Conservation (phyloP, 2,113 vertebrate species). For the Calypte anna region DNA sequence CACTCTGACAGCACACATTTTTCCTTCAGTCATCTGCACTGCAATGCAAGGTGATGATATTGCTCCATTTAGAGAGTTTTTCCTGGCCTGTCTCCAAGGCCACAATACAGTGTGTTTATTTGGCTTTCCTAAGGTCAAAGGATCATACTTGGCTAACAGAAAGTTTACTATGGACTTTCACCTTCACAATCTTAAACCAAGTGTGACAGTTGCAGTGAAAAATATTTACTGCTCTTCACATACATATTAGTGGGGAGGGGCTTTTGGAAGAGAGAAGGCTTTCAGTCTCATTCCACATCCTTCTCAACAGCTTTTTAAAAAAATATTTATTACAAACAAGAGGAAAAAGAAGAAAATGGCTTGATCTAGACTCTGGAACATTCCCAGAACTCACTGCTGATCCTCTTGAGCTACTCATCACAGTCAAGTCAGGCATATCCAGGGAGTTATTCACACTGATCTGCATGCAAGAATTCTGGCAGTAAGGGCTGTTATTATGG, state of each 20-base stretch:
- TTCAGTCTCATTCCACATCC: background rate
- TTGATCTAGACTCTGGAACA: background rate
- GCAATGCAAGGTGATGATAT: slow-evolving; percentile 27
- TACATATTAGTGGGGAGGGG: no score
- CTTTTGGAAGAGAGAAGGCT: background rate
- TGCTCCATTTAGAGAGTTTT: slow-evolving; percentile 45
- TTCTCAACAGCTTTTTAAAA: background rate
- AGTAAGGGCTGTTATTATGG: background rate
- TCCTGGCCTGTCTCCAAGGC: slow-evolving; percentile 45
- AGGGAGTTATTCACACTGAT: background rate
- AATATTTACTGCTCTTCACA: slow-evolving; percentile 35
- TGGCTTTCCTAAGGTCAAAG: slow-evolving; percentile 49
- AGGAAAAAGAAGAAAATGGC: background rate
- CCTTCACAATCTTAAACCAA: slow-evolving; percentile 12
- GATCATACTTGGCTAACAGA: slow-evolving; percentile 9
- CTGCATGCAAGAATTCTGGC: background rate
- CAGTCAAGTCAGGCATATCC: background rate
- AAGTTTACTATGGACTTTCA: slow-evolving; percentile 61
- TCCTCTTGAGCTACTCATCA: background rate
- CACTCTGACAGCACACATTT: background rate
- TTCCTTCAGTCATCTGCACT: background rate
- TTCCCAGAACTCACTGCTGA: background rate
- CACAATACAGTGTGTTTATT: slow-evolving; percentile 45
- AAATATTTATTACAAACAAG: background rate
- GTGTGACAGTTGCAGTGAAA: background rate